Base-by-base conservation (phyloP, 2,797 vertebrate species). In the Argentina silus region DNA sequence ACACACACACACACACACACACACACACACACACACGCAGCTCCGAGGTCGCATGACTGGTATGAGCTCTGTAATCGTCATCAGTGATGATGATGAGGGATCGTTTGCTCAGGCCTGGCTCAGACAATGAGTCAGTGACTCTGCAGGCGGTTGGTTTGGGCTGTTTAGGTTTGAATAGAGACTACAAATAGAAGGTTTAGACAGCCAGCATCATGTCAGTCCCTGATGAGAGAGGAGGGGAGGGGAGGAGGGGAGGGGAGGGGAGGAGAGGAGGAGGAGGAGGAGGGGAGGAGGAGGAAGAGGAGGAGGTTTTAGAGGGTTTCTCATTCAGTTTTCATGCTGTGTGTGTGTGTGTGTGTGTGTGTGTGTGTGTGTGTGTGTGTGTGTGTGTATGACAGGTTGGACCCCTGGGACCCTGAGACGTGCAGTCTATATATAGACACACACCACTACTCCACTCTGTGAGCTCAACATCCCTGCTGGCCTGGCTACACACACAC, bases 361-460 rank as follows among this genome's bases (percentile, higher is more conserved):
- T 45, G 50, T 43, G 42, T 66, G 56, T 47, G 66, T 77, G 64
- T 76, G 70, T 50, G 65, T 70, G 61, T 47, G 57, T 74, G 62
- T 67, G 53, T 42, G 53, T 47, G 27, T 43, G 21, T 57, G 76
- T 68, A 67, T 17, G 70, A 63, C n/a, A 17, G 21, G 45, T 11
- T 36, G 15, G 23, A 3, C 10, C 50, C 67, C 42, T 15, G 47
- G 15, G 66, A 61, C 12, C 42, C 42, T 66, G 23, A 73, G 53
- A n/a, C 67, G 55, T 19, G 23, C 42, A 43, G 42, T 63, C 73
- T 69, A 69, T 60, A 67, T 42, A 50, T 74, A 74, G 66, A 67
- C 55, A 45, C 47, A 15, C 47, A 21, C 45, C n/a, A 5, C 66
- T 10, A 11, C 48, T 53, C 50, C 7, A 27, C 12, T 36, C 44